Base-by-base conservation (phyloP, 2,113 vertebrate species). In the Myocastor coypus region DNA sequence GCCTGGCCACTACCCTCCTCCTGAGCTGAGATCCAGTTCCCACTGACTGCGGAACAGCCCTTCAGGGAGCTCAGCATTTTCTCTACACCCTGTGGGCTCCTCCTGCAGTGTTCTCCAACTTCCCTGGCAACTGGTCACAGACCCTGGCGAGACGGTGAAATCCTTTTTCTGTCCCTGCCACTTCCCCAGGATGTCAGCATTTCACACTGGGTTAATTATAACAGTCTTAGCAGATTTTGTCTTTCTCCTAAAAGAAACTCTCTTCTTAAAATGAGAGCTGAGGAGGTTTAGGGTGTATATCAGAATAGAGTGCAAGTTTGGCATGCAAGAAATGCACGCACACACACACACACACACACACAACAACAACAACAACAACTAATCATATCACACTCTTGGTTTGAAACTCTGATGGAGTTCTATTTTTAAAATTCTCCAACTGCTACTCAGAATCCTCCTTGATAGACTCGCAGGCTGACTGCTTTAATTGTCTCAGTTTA, bases 191-290 rank as follows among this genome's bases (percentile, higher is more conserved):
- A 24, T 88, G 81, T 57, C 16, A 14, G n/a, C 42, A 63, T 42
- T 80, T 89, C 83, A 75, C 52, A 88, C 57, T 50, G 46, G 46
- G 50, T 66, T 68, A 73, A 52, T 55, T 61, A 71, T 4, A 52
- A 75, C 0, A 89, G 66, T 77, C 34, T 81, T 17, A 57, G 64
- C 10, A 78, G 52, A 64, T 57, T 16, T 81, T 42, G 19, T 73
- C 30, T 75, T 89, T 69, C 64, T 92, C 80, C 80, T 95, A 66
- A 95, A 81, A 83, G 42, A 59, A 55, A 30, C 59, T n/a, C 37
- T 90, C 37, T 75, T 61, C 42, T 91, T 93, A 69, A 83, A 93
- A 63, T 71, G 55, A 80, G 12, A 59, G 50, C 66, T 46, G 52
- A 89, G 11, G 11, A n/a, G 32, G 78, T 9, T 81, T 32, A 42